Evolutionary conservation across 2,888 invertebrate genomes (phyloP), one percentile per base, ranked within the genome.

Genomic region (Siphlonurus alternatus): DNA sequence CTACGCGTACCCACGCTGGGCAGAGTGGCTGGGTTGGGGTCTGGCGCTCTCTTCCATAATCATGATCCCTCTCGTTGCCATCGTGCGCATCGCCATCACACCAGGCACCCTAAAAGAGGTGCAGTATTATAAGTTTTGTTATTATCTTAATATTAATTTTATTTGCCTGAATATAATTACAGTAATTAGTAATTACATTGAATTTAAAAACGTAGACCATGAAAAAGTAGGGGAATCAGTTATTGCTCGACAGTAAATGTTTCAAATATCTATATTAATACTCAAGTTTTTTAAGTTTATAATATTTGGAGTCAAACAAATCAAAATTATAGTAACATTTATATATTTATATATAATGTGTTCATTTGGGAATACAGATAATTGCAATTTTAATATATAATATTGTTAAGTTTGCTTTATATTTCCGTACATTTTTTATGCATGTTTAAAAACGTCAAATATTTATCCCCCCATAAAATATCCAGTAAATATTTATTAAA

Each of bases 21-120:
- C 87, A 0, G 85, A 84, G 70, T 79, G 83, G 69, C 78, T 87
- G 18, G 88, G 87, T 62, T 87, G 86, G 85, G 79, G 79, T 0
- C 78, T 88, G 61, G 85, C 87, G n/a, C 80, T 86, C 69, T 85
- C 86, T 65, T 86, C 87, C 61, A 85, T 87, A 59, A 75, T 85
- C 63, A 86, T 87, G 83, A 87, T 88, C 70, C 88, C 88, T 0
- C 71, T 83, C 1, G 80, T 85, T 19, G 87, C 85, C 0, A 73
- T 85, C 61, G 78, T 83, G 68, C 81, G 83, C 70, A 71, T 89
- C 24, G 74, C 79, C 63, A 80, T 81, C 66, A 85, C 86, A 0
- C 81, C 83, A 2, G 89, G 89, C 53, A 81, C 85, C 2, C 79
- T 83, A 59, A 78, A 77, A 73, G 81, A 88, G 80, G 88, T 88